These are phyloP conservation scores for Cyprinella venusta DNA, from an alignment of 2,797 vertebrate genomes.

Conservation along the genomic window DNA sequence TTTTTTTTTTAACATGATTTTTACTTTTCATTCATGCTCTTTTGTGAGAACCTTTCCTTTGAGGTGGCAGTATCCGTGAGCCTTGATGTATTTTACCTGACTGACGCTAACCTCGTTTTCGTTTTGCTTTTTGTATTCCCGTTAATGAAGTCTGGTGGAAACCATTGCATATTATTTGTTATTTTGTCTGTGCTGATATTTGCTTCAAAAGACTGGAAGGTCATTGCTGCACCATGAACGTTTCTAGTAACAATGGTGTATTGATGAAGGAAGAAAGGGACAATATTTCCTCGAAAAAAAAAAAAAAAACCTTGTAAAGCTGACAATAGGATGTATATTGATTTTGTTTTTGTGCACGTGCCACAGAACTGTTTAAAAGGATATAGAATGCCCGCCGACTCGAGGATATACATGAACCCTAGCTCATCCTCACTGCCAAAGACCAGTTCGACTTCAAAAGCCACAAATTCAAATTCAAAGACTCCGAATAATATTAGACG, in stretches of 20 bases:
- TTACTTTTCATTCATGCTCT: constrained; percentile 26
- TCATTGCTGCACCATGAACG: constrained; percentile 45
- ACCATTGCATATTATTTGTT: constrained; percentile 42
- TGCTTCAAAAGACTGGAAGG: constrained; percentile 64
- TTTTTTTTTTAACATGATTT: constrained; percentile 58
- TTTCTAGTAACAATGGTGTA: constrained; percentile 52
- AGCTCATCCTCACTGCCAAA: constrained; percentile 76
- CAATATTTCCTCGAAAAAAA: constrained; percentile 45
- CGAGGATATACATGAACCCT: constrained; percentile 68
- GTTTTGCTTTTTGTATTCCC: constrained; percentile 19
- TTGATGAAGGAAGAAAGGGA: constrained; percentile 65
- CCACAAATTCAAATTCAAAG: constrained; percentile 10
- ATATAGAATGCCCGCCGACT: constrained; percentile 72
- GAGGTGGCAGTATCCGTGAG: constrained; percentile 53
- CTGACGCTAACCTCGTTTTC: background rate
- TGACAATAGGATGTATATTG: constrained; percentile 50
- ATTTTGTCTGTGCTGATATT: constrained; percentile 65
- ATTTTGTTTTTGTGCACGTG: constrained; percentile 36
- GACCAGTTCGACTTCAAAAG: constrained; percentile 68
- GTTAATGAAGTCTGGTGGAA: constrained; percentile 51
- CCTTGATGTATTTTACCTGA: constrained; percentile 41
- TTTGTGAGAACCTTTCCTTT: constrained; percentile 35
- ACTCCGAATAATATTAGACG: background rate
- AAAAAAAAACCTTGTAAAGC: constrained; percentile 31
- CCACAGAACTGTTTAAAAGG: constrained; percentile 70